Evolutionary conservation across 2,113 vertebrate species (phyloP).

Genomic region (Mirza zaza): DNA sequence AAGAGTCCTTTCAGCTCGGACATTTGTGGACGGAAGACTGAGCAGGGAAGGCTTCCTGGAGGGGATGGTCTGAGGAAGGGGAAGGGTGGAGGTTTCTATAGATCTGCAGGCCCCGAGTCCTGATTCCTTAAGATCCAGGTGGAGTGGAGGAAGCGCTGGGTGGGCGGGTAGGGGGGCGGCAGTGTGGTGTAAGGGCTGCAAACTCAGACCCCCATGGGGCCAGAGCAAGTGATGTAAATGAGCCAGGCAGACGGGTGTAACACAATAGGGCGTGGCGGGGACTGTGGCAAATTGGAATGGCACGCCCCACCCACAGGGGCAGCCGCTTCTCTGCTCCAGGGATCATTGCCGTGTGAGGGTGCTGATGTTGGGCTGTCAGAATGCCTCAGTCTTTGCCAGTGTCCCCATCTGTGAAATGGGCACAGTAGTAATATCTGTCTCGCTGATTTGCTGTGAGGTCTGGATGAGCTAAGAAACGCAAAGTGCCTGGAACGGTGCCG

Average conservation of each 20-base stretch:
- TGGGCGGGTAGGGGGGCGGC: no score
- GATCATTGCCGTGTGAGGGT: not conserved
- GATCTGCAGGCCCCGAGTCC: not conserved
- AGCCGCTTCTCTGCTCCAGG: not conserved
- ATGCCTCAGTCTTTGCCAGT: not conserved
- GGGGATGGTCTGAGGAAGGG: not conserved
- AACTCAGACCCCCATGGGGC: not conserved
- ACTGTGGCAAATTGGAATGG: not conserved
- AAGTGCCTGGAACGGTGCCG: not conserved
- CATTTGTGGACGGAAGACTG: not conserved
- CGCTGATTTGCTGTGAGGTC: not conserved
- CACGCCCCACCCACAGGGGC: fast-evolving
- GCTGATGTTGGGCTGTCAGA: not conserved
- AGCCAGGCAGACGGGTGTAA: not conserved
- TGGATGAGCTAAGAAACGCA: not conserved
- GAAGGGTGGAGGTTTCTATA: not conserved
- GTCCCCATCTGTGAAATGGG: not conserved
- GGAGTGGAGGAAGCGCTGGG: not conserved
- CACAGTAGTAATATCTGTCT: not conserved
- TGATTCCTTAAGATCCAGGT: not conserved
- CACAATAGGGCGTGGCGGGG: not conserved
- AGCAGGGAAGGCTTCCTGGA: not conserved
- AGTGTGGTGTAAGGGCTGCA: not conserved
- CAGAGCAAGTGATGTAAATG: not conserved
- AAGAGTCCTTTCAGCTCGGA: not conserved